Base-by-base conservation (phyloP, 2,113 vertebrate genomes). In the Melanocharis versteri region DNA sequence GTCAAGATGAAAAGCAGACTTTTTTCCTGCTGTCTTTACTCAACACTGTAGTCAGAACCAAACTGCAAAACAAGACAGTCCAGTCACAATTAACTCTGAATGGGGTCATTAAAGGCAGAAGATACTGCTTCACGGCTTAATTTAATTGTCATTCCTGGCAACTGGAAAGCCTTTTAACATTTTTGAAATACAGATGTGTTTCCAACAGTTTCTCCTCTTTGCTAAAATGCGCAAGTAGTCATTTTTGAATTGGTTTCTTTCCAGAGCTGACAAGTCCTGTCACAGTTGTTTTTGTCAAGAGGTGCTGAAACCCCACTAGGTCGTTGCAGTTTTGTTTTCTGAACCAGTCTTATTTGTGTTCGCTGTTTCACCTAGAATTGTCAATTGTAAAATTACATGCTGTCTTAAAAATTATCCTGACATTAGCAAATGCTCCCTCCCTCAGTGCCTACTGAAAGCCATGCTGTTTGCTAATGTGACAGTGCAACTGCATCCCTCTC, bases 101-200 rank as follows among this genome's bases (percentile, higher is more conserved):
- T 33, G 30, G 14, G 68, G n/a, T 91, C 57, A 81, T 80, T 82
- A 87, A 83, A 92, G 48, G 50, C 50, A 88, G 53, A 78, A 90
- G 66, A 84, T 87, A 66, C 12, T 90, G 31, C 66, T 88, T 77
- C 39, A 45, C 0, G 0, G 47, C 7, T 88, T 83, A 83, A 87
- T 87, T 91, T 89, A 87, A 91, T 90, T 94, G 62, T 62, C n/a
- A 70, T 64, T 90, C 40, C 47, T 47, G 24, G 82, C 30, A 95
- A 90, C 10, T n/a, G 27, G 58, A 87, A 94, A 77, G 37, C 4
- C 14, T 87, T 94, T 84, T 24, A 33, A 86, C 18, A 44, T 58
- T 81, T 95, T 72, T 72, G 62, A 56, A 92, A 61, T 42, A 51
- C 19, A 82, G 56, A 56, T 26, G 50, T 62, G 18, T 71, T 95